Base-by-base conservation (phyloP, 2,797 vertebrate genomes). In the Champsocephalus esox region DNA sequence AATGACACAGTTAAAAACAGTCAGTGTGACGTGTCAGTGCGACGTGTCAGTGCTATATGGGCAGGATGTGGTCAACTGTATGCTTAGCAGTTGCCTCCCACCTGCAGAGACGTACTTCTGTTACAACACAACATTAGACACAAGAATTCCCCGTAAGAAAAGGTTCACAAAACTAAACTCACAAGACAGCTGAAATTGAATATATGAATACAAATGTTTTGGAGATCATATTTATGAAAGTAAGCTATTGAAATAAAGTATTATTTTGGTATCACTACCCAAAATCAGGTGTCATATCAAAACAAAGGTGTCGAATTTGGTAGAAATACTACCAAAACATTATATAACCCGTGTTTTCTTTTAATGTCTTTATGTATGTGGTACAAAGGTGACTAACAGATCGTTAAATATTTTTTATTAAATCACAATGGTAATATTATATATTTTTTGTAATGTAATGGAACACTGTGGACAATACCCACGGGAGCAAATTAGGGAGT, bases 1-100 rank as follows among this genome's bases (percentile, higher is more conserved):
- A 76, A 67, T 72, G 76, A 78, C 54, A 69, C 6, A 7, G 71
- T 82, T 74, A 68, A 87, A 88, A 87, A 81, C 69, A 68, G 69
- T 12, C 59, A 45, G 46, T 32, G 44, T 9, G 28, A 59, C 56
- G 80, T 83, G 64, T 81, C 75, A 44, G 83, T 64, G 67, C 67
- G 28, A 28, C 56, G 80, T 83, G 66, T 81, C 75, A 44, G 83
- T 62, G 67, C 71, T 67, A 74, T 73, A 74, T 70, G 54, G 60
- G 73, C 89, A 91, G 88, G 88, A 92, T 90, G 89, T 90, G 89
- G 91, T 90, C 84, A 87, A 43, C 76, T 67, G 46, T 81, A 72
- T 38, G 75, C 83, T 85, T 77, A 74, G 83, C 64, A 70, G 78
- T 48, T 78, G 77, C 81, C 83, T 87, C 77, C 83, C 85, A 92